A percentile compares a stretch with the other conserved stretches of the same genome.
These are phyloP conservation scores for Ectobius pallidus DNA, from an alignment of 2,888 invertebrate species.

Conservation along the genomic window DNA sequence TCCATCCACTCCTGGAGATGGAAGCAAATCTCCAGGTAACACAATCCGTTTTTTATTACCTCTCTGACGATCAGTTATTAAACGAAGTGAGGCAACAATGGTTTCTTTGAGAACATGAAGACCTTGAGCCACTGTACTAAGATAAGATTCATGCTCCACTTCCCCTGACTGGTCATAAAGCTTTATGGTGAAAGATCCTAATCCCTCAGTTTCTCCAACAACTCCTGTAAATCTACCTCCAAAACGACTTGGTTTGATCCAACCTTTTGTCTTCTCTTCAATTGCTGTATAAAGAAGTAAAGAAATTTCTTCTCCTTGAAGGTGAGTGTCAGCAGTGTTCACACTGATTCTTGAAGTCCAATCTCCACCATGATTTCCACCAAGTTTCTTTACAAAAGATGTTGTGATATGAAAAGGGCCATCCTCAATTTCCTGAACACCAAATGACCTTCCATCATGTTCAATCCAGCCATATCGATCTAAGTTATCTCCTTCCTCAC, in stretches of 20 bases:
- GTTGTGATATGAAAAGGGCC: constrained; percentile 77
- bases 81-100: constrained; percentile 70
- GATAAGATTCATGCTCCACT: constrained; percentile 71
- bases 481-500: constrained; percentile 84
- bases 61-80: constrained; percentile 60
- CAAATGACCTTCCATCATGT: constrained; percentile 93
- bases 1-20: constrained; percentile 50
- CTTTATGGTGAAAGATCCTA: constrained; percentile 76
- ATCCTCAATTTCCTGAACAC: constrained; percentile 88
- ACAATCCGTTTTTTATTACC: constrained; percentile 61
- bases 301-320: constrained; percentile 61
- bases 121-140: constrained; percentile 73
- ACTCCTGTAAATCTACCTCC: constrained; percentile 63
- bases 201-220: constrained; percentile 76
- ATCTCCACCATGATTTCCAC: constrained; percentile 85
- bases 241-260: constrained; percentile 57
- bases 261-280: constrained; percentile 71
- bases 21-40: constrained; percentile 66
- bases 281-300: constrained; percentile 83
- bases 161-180: constrained; percentile 57
- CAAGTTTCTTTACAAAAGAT: constrained; percentile 84
- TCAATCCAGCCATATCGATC: constrained; percentile 81
- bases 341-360: constrained; percentile 88
- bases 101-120: constrained; percentile 77
- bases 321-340: constrained; percentile 50